Base-by-base conservation (phyloP, 2,797 vertebrate species). In the Xyrichtys novacula region DNA sequence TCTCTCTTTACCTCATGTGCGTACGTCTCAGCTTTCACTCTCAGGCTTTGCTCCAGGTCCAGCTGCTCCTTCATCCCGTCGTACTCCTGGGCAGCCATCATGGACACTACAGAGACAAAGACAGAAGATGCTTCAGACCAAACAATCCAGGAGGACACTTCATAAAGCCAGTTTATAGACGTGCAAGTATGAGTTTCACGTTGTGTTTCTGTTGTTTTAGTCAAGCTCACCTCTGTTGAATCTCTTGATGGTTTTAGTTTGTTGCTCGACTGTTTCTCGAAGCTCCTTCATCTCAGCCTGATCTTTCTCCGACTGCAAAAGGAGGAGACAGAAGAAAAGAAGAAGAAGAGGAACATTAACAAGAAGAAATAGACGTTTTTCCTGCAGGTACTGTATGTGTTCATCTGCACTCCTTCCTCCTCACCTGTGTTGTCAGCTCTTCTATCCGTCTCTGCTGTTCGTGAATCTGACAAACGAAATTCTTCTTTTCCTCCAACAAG, bases 401-500 rank as follows among this genome's bases (percentile, higher is more conserved):
- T n/a, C n/a, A n/a, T n/a, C 0, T 3, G 1, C 8, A 2, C 5
- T 10, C 7, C 15, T 25, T 8, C 17, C 1, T 63, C 65, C 83
- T 92, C 85, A 95, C 94, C 83, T 91, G 91, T 3, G 71, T 16
- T 0, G 66, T 91, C 72, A 94, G 76, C 71, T 93, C 94, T 22
- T 94, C 90, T 32, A 93, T 91, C 32, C 79, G 86, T 61, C 83
- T 85, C 83, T 92, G 91, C 78, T 94, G 93, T 38, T 95, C 91
- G 43, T 93, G 92, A 52, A 94, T 73, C 90, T 94, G 92, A 89
- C 93, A 92, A 3, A 90, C 64, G 2, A 93, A 88, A 20, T 78
- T 88, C 72, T 94, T 95, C 85, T 95, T 95, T 80, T 95, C 94
- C 78, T 94, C 93, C 87, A 95, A 48, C 49, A 95, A 63, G 19